Conservation (phyloP, 2,888 invertebrate genomes). For the Ornithoptera alexandrae region DNA sequence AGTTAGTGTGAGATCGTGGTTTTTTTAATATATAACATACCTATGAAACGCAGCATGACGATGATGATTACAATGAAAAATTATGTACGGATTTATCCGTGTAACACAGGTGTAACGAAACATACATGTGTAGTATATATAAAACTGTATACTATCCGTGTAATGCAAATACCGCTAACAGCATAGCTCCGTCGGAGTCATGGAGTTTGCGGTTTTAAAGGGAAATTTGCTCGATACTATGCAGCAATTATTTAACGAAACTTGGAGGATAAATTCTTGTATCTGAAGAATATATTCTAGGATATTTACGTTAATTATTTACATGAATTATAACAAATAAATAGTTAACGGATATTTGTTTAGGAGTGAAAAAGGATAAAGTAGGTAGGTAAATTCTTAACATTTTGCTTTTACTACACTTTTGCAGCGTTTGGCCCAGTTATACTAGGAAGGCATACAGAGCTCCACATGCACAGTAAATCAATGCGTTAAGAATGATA, state of each 20-base stretch:
- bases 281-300: not conserved
- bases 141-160: constrained; percentile 8
- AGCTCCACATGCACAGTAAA: no score
- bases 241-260: constrained; percentile 24
- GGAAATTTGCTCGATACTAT: constrained; percentile 22
- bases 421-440: no score
- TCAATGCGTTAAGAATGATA: no score
- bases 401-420: no score
- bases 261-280: constrained; percentile 9
- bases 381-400: no score
- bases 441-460: no score
- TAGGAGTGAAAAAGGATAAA: no score
- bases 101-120: not conserved
- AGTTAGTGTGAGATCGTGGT: no score
- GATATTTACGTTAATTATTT: not conserved
- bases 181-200: constrained; percentile 13
- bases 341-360: no score
- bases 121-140: not conserved
- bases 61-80: not conserved
- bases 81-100: not conserved
- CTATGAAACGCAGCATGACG: no score
- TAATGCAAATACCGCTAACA: constrained; percentile 23
- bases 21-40: no score
- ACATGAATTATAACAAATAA: not conserved
- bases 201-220: constrained; percentile 26